phyloP scores from a whole-genome alignment of 1,140 invertebrate genomes.

The Drosophila lowei region DNA sequence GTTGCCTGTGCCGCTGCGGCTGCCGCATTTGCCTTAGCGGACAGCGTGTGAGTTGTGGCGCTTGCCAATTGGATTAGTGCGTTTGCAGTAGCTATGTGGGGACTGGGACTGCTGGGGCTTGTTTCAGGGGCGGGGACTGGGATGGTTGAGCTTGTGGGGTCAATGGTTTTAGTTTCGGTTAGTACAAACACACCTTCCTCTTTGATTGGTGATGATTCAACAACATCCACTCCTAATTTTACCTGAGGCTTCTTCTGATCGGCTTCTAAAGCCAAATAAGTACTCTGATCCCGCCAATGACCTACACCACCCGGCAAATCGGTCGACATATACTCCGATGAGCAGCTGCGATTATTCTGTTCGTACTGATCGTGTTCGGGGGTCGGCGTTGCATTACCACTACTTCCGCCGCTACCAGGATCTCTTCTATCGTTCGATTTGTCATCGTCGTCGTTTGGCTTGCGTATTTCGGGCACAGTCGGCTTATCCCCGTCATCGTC shows the following conservation, averaged over 20 bases:
- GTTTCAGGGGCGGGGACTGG: conserved; percentile 48
- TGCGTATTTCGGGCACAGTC: conserved; percentile 80
- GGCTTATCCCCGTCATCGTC: conserved; percentile 78
- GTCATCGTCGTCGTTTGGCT: conserved; percentile 83
- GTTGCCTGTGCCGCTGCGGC: conserved; percentile 67
- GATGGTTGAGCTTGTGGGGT: conserved; percentile 8
- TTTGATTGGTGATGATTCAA: conserved; percentile 33
- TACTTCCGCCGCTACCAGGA: conserved; percentile 85
- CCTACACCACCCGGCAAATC: conserved; percentile 90
- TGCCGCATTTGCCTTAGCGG: conserved; percentile 69
- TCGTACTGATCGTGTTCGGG: conserved; percentile 82
- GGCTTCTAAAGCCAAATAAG: conserved; percentile 86
- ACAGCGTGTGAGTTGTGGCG: conserved; percentile 78
- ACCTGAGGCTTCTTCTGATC: conserved; percentile 53
- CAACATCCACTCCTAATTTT: conserved; percentile 36
- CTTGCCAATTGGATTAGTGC: conserved; percentile 82
- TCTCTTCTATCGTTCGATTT: conserved; percentile 85
- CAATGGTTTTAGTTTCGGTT: conserved; percentile 59
- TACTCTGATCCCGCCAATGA: conserved; percentile 92
- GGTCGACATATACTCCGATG: conserved; percentile 88
- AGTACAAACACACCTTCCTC: conserved; percentile 42
- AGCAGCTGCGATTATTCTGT: conserved; percentile 79
- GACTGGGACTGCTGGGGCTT: conserved; percentile 55
- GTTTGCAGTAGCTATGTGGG: conserved; percentile 65
- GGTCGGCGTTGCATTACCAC: conserved; percentile 85